Conservation (phyloP, 1,140 invertebrate species). For the Antheraea mylitta region DNA sequence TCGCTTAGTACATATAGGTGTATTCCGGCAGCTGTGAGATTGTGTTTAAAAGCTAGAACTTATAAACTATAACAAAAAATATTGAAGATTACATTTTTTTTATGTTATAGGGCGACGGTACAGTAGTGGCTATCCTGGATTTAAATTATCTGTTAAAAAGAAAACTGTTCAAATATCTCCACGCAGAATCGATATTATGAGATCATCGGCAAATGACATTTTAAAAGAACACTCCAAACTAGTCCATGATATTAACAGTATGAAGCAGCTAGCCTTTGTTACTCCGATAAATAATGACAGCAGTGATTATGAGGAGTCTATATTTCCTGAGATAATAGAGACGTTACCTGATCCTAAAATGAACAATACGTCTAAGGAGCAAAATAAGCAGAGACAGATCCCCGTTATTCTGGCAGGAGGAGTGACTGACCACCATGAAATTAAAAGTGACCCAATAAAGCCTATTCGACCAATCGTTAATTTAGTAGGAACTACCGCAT, state of each 20-base stretch:
- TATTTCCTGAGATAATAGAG: slow-evolving; percentile 64
- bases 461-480: slow-evolving; percentile 42
- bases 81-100: too few species aligned
- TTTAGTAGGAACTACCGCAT: slow-evolving; percentile 51
- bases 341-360: slow-evolving; percentile 32
- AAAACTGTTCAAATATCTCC: not conserved
- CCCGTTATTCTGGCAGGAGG: slow-evolving; percentile 56
- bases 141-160: not conserved
- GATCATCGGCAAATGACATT: slow-evolving; percentile 50
- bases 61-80: too few species aligned
- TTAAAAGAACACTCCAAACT: slow-evolving; percentile 68
- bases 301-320: slow-evolving; percentile 64
- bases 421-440: slow-evolving; percentile 41
- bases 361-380: slow-evolving; percentile 23
- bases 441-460: slow-evolving; percentile 41
- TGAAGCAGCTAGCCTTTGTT: slow-evolving; percentile 55
- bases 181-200: slow-evolving; percentile 13
- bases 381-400: slow-evolving; percentile 32
- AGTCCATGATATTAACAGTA: slow-evolving; percentile 66
- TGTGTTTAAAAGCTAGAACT: too few species aligned
- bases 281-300: slow-evolving; percentile 44
- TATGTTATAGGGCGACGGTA: not conserved
- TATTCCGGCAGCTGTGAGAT: too few species aligned
- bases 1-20: too few species aligned
- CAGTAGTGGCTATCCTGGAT: not conserved